Percentiles rank a stretch among this genome's conserved stretches.
phyloP scores from a whole-genome alignment of 2,797 vertebrate species.

The Sebastes taczanowskii region DNA sequence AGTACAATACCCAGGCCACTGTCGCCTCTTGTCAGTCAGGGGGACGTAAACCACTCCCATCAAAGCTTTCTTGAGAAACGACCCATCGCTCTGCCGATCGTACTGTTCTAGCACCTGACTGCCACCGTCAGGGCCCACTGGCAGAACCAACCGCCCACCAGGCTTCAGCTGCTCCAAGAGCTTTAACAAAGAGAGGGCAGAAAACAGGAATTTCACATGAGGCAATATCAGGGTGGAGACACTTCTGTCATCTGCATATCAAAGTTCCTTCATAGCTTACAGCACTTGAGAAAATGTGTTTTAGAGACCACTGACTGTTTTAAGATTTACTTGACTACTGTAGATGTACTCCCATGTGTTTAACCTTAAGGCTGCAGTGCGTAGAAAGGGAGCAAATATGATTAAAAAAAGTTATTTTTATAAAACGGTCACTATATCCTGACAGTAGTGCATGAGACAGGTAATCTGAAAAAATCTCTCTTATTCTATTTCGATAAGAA shows the following conservation, averaged over 20 bases:
- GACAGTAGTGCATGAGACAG: no score
- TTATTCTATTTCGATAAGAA: not conserved
- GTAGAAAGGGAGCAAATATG: no score
- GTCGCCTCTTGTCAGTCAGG: slow-evolving; percentile 89
- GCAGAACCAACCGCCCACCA: slow-evolving; percentile 89
- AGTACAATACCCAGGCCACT: slow-evolving; percentile 87
- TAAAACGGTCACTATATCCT: no score
- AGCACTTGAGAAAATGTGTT: not conserved
- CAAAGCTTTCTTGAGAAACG: slow-evolving; percentile 85
- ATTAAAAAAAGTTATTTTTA: no score
- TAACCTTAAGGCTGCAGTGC: no score
- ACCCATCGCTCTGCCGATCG: slow-evolving; percentile 88
- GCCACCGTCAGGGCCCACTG: slow-evolving; percentile 88
- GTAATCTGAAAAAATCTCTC: not conserved
- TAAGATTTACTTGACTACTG: not conserved
- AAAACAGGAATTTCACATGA: not conserved
- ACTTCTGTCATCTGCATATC: not conserved
- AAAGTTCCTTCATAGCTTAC: not conserved
- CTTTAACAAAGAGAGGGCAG: slow-evolving; percentile 62
- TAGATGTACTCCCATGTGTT: no score
- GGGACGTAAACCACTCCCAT: slow-evolving; percentile 95
- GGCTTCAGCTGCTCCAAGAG: slow-evolving; percentile 91
- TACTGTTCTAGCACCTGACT: slow-evolving; percentile 92
- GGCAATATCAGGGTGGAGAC: not conserved
- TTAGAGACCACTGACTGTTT: not conserved